These are phyloP conservation scores for Muscicapa comitata DNA, from an alignment of 2,797 vertebrate species.

Conservation along the genomic window DNA sequence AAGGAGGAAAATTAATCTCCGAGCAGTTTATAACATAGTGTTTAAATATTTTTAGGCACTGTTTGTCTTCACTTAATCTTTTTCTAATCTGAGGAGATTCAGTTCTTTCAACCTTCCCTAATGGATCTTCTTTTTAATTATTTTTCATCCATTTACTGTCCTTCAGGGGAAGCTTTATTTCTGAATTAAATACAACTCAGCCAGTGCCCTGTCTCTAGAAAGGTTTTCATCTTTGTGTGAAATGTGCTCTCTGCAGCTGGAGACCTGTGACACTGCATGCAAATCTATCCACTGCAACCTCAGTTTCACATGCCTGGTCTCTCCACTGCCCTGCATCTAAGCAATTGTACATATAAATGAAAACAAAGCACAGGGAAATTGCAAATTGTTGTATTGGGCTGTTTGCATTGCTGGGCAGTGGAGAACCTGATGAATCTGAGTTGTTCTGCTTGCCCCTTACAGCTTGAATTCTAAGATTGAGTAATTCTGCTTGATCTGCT, in stretches of 20 bases:
- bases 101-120: not conserved
- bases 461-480: not conserved
- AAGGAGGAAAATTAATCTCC: constrained; percentile 22
- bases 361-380: not conserved
- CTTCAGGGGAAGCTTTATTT: not conserved
- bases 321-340: not conserved
- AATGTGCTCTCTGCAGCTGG: constrained; percentile 1
- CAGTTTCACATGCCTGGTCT: not conserved
- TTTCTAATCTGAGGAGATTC: not conserved
- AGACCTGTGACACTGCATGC: not conserved
- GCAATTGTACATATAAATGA: not conserved
- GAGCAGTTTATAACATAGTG: not conserved
- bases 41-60: constrained; percentile 24
- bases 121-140: constrained; percentile 16
- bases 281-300: not conserved
- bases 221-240: not conserved
- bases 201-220: not conserved
- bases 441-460: not conserved
- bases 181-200: not conserved
- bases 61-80: constrained; percentile 3
- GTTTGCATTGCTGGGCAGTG: not conserved
- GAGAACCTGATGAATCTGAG: not conserved
- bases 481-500: not conserved
- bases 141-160: constrained; percentile 8
- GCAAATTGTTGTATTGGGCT: not conserved